phyloP scores from a whole-genome alignment of 30 jellyfish, hydroid and myxozoan genomes.

The Chrysaora quinquecirrha region DNA sequence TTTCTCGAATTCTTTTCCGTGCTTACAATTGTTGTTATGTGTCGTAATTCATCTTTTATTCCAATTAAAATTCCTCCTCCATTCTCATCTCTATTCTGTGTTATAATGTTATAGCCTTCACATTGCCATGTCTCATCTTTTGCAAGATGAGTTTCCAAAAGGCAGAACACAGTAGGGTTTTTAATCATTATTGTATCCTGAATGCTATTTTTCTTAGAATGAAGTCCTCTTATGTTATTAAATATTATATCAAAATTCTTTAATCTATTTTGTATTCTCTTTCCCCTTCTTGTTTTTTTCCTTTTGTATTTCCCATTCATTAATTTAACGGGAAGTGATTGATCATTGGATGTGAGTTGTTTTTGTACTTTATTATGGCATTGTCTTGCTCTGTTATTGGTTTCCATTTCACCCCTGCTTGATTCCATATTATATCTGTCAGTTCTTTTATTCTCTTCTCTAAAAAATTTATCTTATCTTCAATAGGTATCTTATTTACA shows the following conservation, averaged over 20 bases:
- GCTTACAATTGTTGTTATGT: not conserved
- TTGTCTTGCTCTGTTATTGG: not conserved
- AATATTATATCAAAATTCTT: not conserved
- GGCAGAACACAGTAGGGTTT: not conserved
- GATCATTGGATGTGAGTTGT: not conserved
- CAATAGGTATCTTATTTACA: too few species aligned
- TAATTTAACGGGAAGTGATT: too few species aligned
- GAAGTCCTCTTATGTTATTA: not conserved
- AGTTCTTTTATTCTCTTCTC: not conserved
- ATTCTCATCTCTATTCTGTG: not conserved
- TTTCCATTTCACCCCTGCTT: not conserved
- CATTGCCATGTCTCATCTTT: not conserved
- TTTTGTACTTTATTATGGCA: not conserved
- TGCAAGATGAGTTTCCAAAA: not conserved
- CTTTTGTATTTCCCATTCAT: too few species aligned
- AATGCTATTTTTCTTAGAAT: not conserved
- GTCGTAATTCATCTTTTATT: not conserved
- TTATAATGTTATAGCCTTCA: not conserved
- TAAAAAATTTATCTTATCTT: too few species aligned
- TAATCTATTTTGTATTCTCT: too few species aligned
- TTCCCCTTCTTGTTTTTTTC: not conserved
- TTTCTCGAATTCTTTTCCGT: not conserved
- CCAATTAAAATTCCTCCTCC: not conserved
- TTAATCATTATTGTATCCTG: not conserved
- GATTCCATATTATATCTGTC: not conserved